These are phyloP conservation scores for Hypomecis punctinalis DNA, from an alignment of 2,888 invertebrate genomes.

Conservation along the genomic window DNA sequence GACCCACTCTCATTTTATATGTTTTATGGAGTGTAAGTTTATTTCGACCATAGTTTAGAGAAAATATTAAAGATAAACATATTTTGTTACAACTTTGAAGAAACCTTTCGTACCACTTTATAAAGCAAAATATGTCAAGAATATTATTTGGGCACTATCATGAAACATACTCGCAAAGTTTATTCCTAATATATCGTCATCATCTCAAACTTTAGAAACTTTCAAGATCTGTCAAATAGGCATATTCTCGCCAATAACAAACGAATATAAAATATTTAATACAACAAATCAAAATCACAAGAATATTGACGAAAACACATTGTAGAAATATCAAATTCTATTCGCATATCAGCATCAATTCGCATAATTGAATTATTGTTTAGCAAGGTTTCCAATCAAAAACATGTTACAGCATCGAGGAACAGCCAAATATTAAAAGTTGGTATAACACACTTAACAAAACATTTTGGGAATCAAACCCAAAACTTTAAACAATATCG, in stretches of 20 bases:
- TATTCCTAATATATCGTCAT: slow-evolving; percentile 23
- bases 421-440: neutral
- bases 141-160: slow-evolving; percentile 38
- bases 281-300: neutral
- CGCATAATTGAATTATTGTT: neutral
- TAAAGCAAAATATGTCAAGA: neutral
- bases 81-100: no score
- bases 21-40: neutral
- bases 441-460: neutral
- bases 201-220: neutral
- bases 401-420: neutral
- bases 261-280: neutral
- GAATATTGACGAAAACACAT: slow-evolving; percentile 9
- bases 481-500: neutral
- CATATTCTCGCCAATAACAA: slow-evolving; percentile 3
- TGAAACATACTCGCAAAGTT: slow-evolving; percentile 48
- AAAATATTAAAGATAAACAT: no score
- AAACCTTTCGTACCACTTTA: no score
- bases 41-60: neutral
- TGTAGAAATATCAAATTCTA: neutral
- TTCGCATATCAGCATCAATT: neutral
- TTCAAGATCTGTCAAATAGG: slow-evolving; percentile 1
- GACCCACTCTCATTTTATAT: no score
- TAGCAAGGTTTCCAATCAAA: neutral
- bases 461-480: slow-evolving; percentile 14